Base-by-base conservation (phyloP, 2,797 vertebrate genomes). In the Acanthornis magna region DNA sequence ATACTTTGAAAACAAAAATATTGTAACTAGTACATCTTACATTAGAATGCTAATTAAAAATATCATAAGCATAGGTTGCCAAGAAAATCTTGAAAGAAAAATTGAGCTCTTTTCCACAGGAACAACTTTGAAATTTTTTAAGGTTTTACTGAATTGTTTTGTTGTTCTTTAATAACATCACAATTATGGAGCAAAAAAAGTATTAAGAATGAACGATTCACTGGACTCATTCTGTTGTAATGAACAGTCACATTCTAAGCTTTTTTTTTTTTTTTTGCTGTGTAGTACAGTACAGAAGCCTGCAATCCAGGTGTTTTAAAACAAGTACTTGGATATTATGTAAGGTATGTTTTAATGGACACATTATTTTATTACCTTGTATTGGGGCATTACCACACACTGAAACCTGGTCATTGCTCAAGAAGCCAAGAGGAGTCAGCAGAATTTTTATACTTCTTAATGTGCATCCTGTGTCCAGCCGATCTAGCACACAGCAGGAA, bases 231-330 rank as follows among this genome's bases (percentile, higher is more conserved):
- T 89, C 72, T 65, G 18, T 47, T 88, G 66, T n/a, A 85, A 89
- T 67, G 80, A 89, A 84, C 60, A 40, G 87, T 77, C 58, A 86
- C 21, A 92, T 90, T 94, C 62, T 81, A 93, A 89, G 90, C 72
- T 66, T 29, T 83, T 95, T 45, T 48, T 95, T 92, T 75, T 36
- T 36, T 36, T 36, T 36, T 36, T 36, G 22, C 47, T 34, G 13
- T 22, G 7, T 27, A 82, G 27, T n/a, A 45, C 20, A 72, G 51
- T 60, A 34, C 11, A 84, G 51, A 60, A 87, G 55, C 22, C 23
- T 87, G 25, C 23, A 66, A 32, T 53, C 4, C 27, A 6, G 48
- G 22, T 45, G 26, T 42, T 85, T 81, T 84, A 73, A 78, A 91
- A n/a, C 47, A 78, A 79, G 17, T 61, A 38, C 38, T 57, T 65